phyloP scores from a whole-genome alignment of 2,888 invertebrate genomes.

The Ectobius pallidus region DNA sequence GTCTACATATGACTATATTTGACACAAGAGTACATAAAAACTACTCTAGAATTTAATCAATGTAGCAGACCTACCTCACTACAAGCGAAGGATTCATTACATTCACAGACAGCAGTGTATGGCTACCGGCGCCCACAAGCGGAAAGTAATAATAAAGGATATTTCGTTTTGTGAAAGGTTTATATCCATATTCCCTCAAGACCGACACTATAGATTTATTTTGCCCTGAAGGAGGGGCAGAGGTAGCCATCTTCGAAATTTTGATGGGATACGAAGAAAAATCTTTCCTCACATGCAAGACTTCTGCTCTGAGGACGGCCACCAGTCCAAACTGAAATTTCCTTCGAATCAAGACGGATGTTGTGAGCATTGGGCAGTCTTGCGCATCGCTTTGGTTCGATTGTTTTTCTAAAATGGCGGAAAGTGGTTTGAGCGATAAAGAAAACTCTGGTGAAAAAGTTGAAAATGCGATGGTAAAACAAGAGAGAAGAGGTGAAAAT shows the following conservation, averaged over 20 bases:
- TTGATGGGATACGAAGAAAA: too few species aligned
- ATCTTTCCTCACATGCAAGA: too few species aligned
- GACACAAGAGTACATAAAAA: too few species aligned
- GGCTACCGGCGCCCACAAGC: conserved; percentile 74
- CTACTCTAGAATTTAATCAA: neutral
- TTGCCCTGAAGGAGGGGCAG: neutral
- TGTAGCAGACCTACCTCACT: conserved; percentile 63
- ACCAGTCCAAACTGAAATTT: too few species aligned
- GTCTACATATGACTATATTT: too few species aligned
- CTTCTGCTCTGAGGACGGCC: too few species aligned
- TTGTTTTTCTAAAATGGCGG: conserved; percentile 24
- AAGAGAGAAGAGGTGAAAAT: conserved; percentile 52
- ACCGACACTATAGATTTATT: conserved; percentile 31
- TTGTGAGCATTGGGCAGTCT: too few species aligned
- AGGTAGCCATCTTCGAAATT: conserved; percentile 16
- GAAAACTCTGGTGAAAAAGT: neutral
- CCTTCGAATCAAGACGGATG: too few species aligned
- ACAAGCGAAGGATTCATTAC: conserved; percentile 84
- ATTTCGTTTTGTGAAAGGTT: conserved; percentile 74
- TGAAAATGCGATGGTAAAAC: conserved; percentile 48
- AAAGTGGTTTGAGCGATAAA: neutral
- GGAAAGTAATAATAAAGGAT: conserved; percentile 78
- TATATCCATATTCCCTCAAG: conserved; percentile 53
- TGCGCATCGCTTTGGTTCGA: too few species aligned
- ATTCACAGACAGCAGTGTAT: conserved; percentile 79